These are phyloP conservation scores for Hippasteria phrygiana DNA, from an alignment of 53 echinoderm and acorn worm species.

Conservation along the genomic window DNA sequence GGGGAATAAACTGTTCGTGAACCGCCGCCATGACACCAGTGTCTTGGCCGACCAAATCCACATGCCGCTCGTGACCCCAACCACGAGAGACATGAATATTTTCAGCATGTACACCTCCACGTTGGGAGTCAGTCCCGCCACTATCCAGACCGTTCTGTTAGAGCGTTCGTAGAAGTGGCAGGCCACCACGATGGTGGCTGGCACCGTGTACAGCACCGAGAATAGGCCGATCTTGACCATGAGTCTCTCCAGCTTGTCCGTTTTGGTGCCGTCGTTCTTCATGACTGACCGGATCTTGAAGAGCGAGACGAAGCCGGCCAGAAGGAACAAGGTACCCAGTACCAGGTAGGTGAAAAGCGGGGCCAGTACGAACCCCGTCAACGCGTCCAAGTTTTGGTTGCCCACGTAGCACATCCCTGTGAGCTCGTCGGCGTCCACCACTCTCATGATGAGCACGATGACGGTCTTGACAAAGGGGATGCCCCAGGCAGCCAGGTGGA, in stretches of 20 bases:
- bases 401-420: conserved; percentile 99
- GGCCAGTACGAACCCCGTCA: conserved; percentile 96
- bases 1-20: conserved; percentile 86
- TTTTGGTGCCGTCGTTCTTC: conserved; percentile 99
- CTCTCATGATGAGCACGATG: conserved; percentile 95
- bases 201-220: conserved; percentile 96
- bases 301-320: conserved; percentile 95
- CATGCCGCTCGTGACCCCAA: conserved; percentile 98
- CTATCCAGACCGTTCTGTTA: conserved; percentile 75
- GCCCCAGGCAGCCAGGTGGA: conserved; percentile 97
- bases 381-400: conserved; percentile 85
- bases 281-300: conserved; percentile 98
- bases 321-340: conserved; percentile 87
- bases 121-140: conserved; percentile 79
- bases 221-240: conserved; percentile 99
- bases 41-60: conserved; percentile 99
- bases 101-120: conserved; percentile 99
- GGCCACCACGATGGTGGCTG: conserved; percentile 96
- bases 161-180: conserved; percentile 95
- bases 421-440: conserved; percentile 99
- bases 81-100: conserved; percentile 96
- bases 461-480: conserved; percentile 98
- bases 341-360: conserved; percentile 96
- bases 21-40: conserved; percentile 88
- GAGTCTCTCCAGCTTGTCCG: conserved; percentile 94